A percentile compares a stretch with the other conserved stretches of the same genome.
These are phyloP conservation scores for Eubasilissa regina DNA, from an alignment of 1,140 invertebrate genomes.

Conservation along the genomic window DNA sequence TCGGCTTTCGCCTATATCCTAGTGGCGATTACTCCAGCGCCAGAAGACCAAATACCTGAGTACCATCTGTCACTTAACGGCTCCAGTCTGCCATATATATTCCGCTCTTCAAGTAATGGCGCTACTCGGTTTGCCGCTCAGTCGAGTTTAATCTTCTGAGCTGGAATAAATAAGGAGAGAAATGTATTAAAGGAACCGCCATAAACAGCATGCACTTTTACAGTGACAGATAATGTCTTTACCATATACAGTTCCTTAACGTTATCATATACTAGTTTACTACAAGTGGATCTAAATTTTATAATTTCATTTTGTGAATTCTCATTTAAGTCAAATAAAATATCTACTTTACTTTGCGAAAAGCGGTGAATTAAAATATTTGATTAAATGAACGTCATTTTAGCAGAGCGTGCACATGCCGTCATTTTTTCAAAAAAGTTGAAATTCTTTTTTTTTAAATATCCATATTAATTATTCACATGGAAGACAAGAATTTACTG, in stretches of 20 bases:
- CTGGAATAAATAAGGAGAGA: constrained; percentile 35
- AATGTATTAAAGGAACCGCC: constrained; percentile 33
- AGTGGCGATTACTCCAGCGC: constrained; percentile 23
- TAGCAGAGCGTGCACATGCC: too few relatives aligned
- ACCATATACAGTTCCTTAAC: background rate
- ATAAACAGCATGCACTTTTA: constrained; percentile 33
- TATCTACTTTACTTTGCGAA: too few relatives aligned
- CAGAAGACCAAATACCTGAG: constrained; percentile 44
- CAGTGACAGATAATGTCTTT: constrained; percentile 21
- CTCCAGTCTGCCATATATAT: constrained; percentile 21
- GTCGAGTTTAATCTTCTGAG: constrained; percentile 31
- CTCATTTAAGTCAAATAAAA: too few relatives aligned
- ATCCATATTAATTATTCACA: too few relatives aligned
- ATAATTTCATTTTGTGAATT: too few relatives aligned
- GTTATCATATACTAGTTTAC: too few relatives aligned
- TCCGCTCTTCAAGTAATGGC: constrained; percentile 22
- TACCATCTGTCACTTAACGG: constrained; percentile 48
- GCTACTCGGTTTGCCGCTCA: constrained; percentile 21
- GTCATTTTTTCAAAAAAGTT: too few relatives aligned
- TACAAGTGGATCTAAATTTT: too few relatives aligned
- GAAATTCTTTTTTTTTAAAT: too few relatives aligned
- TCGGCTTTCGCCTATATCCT: background rate
- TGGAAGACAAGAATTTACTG: too few relatives aligned
- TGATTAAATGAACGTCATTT: too few relatives aligned
- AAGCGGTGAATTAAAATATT: too few relatives aligned